Base-by-base conservation (phyloP, 2,797 vertebrate species). In the Mallotus villosus region DNA sequence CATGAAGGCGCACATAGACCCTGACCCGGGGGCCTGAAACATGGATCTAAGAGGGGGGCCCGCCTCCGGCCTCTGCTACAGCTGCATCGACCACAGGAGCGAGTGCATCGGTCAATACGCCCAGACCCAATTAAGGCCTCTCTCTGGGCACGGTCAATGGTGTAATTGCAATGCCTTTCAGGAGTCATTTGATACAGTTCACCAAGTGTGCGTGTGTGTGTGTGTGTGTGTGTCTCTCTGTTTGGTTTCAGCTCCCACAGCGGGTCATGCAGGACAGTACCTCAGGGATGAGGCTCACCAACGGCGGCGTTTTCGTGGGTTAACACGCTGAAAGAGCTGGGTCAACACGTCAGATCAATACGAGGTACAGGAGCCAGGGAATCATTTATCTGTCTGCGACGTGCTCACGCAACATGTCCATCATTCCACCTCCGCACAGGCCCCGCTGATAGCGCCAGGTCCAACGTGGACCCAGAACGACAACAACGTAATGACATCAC, bases 71-170 rank as follows among this genome's bases (percentile, higher is more conserved):
- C 32, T 5, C 72, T 64, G 0, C 49, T 73, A 51, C 41, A 62
- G 62, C 55, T 19, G 66, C 65, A 91, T 91, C 72, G 85, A 91
- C 78, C 73, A 22, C 25, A 19, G 51, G 24, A 27, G 49, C 69
- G 83, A 5, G 81, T 82, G 66, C 64, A 69, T 72, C 72, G 69
- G 77, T 92, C 90, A 84, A 89, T 92, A 88, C 74, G 73, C 78
- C 86, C 84, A 85, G 81, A 87, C 72, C 87, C 78, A 88, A 91
- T 92, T 92, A 92, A 82, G 61, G 82, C 55, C 69, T 84, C 16
- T 81, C 75, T 64, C 71, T 85, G 77, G 67, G 74, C 49, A 72
- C 61, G 66, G 71, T 75, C 73, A 66, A 67, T 74, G 73, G 71
- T 71, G 59, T 82, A 79, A 85, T 86, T 46, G 22, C 72, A 78